phyloP scores from a whole-genome alignment of 2,797 vertebrate species.

The Phoeniculus purpureus region DNA sequence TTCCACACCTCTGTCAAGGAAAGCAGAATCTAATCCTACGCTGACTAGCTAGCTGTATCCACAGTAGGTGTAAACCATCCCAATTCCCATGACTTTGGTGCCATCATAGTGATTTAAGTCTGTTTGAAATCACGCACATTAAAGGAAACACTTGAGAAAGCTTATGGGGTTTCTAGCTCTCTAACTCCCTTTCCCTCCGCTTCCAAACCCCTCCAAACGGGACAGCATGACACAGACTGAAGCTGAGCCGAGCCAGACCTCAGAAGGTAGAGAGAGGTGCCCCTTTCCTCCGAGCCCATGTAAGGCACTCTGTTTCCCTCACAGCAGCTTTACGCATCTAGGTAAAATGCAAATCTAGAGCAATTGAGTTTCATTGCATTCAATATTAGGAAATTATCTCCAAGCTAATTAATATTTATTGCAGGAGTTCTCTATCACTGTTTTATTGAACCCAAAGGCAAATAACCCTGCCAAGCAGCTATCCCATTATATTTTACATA shows the following conservation, averaged over 20 bases:
- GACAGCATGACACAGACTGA: accelerated
- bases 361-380: background rate
- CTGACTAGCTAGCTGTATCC: background rate
- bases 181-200: background rate
- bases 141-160: background rate
- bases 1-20: background rate
- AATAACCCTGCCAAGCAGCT: background rate
- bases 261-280: background rate
- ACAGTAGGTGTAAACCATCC: background rate
- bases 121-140: background rate
- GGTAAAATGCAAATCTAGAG: background rate
- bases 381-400: background rate
- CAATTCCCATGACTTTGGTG: background rate
- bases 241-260: background rate
- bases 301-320: background rate
- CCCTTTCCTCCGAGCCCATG: background rate
- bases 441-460: background rate
- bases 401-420: background rate
- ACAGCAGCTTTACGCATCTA: background rate
- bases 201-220: background rate
- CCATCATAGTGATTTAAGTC: background rate
- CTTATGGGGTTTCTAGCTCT: background rate
- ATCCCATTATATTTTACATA: background rate
- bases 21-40: background rate
- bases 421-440: background rate